A percentile compares a stretch with the other conserved stretches of the same genome.
phyloP scores from a whole-genome alignment of 2,888 invertebrate genomes.

The Macrosiphum euphorbiae region DNA sequence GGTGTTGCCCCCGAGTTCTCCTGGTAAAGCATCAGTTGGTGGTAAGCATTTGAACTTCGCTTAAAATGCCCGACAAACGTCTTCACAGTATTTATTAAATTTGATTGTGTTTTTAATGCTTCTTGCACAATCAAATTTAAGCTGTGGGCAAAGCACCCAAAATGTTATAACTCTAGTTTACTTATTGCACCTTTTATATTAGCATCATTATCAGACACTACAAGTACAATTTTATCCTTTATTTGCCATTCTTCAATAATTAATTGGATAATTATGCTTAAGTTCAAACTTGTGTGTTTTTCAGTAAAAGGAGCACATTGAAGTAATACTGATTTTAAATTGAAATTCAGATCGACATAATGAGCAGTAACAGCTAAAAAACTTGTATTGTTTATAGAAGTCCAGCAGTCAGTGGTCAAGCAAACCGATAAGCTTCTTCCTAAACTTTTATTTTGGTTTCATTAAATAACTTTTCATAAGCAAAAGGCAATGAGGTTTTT shows the following conservation, averaged over 20 bases:
- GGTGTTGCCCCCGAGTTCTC: not conserved
- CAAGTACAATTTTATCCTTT: no score
- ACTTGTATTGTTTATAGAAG: not conserved
- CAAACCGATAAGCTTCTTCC: no score
- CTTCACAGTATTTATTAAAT: not conserved
- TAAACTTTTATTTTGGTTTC: no score
- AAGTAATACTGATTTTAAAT: slow-evolving; percentile 32
- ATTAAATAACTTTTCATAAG: no score
- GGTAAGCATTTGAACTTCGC: slow-evolving; percentile 1
- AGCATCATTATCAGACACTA: no score
- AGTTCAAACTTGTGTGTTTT: not conserved
- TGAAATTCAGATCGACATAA: not conserved
- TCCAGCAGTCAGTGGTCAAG: no score
- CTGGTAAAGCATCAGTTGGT: not conserved
- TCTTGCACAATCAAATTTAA: no score
- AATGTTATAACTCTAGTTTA: no score
- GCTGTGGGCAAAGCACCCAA: not conserved
- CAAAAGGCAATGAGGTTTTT: no score
- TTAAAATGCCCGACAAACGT: slow-evolving; percentile 7
- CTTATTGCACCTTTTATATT: no score
- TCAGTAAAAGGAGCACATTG: slow-evolving; percentile 29
- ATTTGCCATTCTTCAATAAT: no score
- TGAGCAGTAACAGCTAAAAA: slow-evolving; percentile 31
- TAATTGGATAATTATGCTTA: no score
- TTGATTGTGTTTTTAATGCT: not conserved